A percentile compares a stretch with the other conserved stretches of the same genome.
These are phyloP conservation scores for Neodiprion pinetum DNA, from an alignment of 1,140 invertebrate genomes.

Conservation along the genomic window DNA sequence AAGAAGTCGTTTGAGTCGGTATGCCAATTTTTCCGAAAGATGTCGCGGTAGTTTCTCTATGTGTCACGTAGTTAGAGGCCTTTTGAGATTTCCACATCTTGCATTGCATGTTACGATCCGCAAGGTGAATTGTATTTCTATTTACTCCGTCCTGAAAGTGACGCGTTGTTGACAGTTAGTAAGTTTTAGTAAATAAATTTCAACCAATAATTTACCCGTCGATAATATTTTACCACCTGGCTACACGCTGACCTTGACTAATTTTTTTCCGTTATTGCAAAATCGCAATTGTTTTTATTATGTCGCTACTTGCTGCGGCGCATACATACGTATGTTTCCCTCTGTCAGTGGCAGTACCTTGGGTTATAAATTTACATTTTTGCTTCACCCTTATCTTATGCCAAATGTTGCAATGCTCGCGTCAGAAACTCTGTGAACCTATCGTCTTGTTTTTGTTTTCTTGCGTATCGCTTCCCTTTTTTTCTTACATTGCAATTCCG, in stretches of 20 bases:
- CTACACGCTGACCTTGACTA: neutral
- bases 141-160: no score
- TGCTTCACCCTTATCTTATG: no score
- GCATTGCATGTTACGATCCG: neutral
- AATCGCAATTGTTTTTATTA: neutral
- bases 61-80: neutral
- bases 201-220: neutral
- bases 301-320: neutral
- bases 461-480: neutral
- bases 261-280: neutral
- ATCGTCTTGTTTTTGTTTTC: neutral
- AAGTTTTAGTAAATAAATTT: neutral
- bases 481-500: neutral
- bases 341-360: no score
- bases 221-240: neutral
- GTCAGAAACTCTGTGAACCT: neutral
- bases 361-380: no score
- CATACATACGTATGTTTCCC: no score
- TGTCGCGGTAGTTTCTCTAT: neutral
- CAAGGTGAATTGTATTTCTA: neutral
- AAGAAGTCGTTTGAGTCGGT: no score
- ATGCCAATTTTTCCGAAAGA: neutral
- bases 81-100: slow-evolving; percentile 3
- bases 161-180: neutral
- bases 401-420: neutral